phyloP scores from a whole-genome alignment of 2,113 vertebrate species.

The Anguilla japonica region DNA sequence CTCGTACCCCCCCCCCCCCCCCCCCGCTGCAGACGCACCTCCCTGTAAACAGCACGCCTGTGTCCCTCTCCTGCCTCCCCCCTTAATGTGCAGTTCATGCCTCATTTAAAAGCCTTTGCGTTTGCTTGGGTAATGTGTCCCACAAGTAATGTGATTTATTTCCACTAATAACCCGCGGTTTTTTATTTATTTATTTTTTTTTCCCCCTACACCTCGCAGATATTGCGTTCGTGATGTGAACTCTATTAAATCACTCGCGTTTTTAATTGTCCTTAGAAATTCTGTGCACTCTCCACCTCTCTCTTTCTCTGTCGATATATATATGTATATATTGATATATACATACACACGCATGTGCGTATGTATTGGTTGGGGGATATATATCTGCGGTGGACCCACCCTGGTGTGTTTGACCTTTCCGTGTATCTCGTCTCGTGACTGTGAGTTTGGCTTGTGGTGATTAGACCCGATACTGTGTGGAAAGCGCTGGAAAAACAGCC shows the following conservation, averaged over 20 bases:
- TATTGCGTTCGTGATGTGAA: not conserved
- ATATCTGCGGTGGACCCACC: not conserved
- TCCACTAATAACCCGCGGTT: not conserved
- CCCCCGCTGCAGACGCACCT: too few species aligned
- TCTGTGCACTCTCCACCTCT: too few species aligned
- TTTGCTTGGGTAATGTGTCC: not conserved
- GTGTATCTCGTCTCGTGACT: not conserved
- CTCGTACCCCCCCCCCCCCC: too few species aligned
- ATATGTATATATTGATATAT: too few species aligned
- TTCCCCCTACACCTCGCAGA: not conserved
- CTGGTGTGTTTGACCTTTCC: not conserved
- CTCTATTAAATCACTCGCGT: not conserved
- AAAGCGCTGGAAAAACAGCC: not conserved
- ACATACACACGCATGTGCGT: too few species aligned
- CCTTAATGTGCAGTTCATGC: not conserved
- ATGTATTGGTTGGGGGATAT: too few species aligned
- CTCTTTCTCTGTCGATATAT: too few species aligned
- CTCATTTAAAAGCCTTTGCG: not conserved
- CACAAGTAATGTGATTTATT: not conserved
- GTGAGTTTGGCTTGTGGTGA: conserved; percentile 14
- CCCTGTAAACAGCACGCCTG: not conserved
- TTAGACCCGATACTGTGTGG: conserved; percentile 14
- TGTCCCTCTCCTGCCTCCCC: not conserved
- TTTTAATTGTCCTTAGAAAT: not conserved
- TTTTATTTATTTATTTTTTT: conserved; percentile 5